Conservation (phyloP, 2,888 invertebrate genomes). For the Eupithecia subfuscata region DNA sequence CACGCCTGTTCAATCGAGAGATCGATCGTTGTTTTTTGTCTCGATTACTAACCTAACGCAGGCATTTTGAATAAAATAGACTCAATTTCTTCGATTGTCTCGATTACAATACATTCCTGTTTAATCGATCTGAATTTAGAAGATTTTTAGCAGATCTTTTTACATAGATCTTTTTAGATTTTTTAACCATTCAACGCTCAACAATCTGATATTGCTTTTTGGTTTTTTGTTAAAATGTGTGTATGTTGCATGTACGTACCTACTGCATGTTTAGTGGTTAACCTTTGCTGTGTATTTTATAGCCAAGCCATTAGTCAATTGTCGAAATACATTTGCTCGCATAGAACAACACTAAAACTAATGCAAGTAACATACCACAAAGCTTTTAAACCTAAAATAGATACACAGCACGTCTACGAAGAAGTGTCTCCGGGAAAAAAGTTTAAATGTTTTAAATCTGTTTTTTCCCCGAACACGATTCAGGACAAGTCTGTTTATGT, state of each 20-base stretch:
- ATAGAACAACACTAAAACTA: slow-evolving; percentile 10
- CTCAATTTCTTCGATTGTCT: slow-evolving; percentile 7
- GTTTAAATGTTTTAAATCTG: slow-evolving; percentile 67
- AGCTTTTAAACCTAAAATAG: slow-evolving; percentile 38
- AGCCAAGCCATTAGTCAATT: slow-evolving; percentile 14
- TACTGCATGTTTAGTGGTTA: neutral
- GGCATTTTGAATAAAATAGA: slow-evolving; percentile 27
- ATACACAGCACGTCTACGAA: slow-evolving; percentile 50
- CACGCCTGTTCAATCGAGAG: slow-evolving; percentile 53
- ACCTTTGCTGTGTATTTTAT: slow-evolving; percentile 6
- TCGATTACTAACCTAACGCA: slow-evolving; percentile 43
- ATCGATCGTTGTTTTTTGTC: slow-evolving; percentile 42
- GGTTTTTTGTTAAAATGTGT: neutral
- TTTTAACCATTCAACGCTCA: neutral
- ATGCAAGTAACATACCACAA: slow-evolving; percentile 31
- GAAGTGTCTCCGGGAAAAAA: slow-evolving; percentile 74
- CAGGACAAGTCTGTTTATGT: slow-evolving; percentile 77
- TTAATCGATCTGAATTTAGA: slow-evolving; percentile 20
- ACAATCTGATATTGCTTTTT: neutral
- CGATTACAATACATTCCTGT: slow-evolving; percentile 10
- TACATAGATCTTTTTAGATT: neutral
- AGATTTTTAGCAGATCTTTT: neutral
- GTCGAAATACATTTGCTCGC: slow-evolving; percentile 15
- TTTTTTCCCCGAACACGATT: slow-evolving; percentile 76
- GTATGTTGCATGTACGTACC: neutral